A percentile compares a stretch with the other conserved stretches of the same genome.
Conservation (phyloP, 2,888 invertebrate genomes). For the Pollenia angustigena region DNA sequence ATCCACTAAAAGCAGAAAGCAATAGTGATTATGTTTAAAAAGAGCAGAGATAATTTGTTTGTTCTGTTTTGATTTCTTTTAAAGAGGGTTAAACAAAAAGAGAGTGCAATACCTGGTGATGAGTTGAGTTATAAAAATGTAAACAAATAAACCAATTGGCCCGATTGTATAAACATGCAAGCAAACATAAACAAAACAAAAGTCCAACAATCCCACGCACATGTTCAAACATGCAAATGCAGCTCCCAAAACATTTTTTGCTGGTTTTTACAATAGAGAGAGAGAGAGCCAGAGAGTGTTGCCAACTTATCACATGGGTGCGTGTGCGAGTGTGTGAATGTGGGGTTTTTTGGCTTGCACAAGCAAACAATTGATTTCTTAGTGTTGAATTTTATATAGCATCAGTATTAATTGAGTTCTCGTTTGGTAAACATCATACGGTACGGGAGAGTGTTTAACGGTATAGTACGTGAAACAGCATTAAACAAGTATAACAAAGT, state of each 20-base stretch:
- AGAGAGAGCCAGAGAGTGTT: constrained; percentile 4
- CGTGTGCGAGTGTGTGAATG: background rate
- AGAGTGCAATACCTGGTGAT: constrained; percentile 24
- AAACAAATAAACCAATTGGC: constrained; percentile 56
- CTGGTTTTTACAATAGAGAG: constrained; percentile 34
- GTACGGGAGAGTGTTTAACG: constrained; percentile 49
- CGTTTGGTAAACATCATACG: constrained; percentile 67
- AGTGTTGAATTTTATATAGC: constrained; percentile 65
- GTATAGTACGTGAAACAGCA: constrained; percentile 22
- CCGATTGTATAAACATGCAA: constrained; percentile 29
- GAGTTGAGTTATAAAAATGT: constrained; percentile 17
- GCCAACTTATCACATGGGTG: background rate
- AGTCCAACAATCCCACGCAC: background rate
- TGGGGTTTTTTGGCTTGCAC: constrained; percentile 30
- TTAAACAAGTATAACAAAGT: constrained; percentile 12
- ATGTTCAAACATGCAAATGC: constrained; percentile 27
- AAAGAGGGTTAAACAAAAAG: background rate
- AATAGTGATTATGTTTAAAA: background rate
- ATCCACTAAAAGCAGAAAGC: constrained; percentile 36
- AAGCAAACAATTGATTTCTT: constrained; percentile 28
- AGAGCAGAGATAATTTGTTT: constrained; percentile 7
- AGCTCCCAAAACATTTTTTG: constrained; percentile 6
- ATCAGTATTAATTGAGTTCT: constrained; percentile 70
- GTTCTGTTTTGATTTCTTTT: background rate
- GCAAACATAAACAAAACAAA: constrained; percentile 55